These are phyloP conservation scores for Scophthalmus maximus DNA, from an alignment of 2,113 vertebrate species.

Conservation along the genomic window DNA sequence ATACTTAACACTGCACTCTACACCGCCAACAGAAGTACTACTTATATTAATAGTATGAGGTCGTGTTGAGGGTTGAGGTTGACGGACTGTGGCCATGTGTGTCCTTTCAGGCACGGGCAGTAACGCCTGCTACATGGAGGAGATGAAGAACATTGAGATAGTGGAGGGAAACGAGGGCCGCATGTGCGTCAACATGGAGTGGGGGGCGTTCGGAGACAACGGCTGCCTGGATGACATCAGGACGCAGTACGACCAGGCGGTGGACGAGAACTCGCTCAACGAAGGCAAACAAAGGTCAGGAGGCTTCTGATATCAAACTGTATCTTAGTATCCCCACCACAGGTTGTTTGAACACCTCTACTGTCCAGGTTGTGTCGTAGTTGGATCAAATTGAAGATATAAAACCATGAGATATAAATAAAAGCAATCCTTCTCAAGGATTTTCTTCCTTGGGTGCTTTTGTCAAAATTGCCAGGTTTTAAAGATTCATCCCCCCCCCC, in stretches of 20 bases:
- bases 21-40: too few species aligned
- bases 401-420: too few species aligned
- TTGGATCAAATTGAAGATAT: too few species aligned
- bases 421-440: neutral
- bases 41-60: too few species aligned
- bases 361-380: neutral
- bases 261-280: conserved; percentile 96
- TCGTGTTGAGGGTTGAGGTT: neutral
- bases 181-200: conserved; percentile 95
- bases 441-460: neutral
- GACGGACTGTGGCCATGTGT: conserved; percentile 3
- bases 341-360: too few species aligned
- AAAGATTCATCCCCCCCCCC: neutral
- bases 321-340: neutral
- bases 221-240: conserved; percentile 97
- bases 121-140: conserved; percentile 96
- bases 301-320: neutral
- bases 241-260: conserved; percentile 90
- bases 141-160: conserved; percentile 88
- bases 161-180: conserved; percentile 90
- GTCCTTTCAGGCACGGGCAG: conserved; percentile 88
- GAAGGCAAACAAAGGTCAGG: conserved; percentile 93
- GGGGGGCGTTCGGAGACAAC: conserved; percentile 91
- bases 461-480: neutral
- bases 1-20: too few species aligned